Conservation (phyloP, 2,888 invertebrate genomes). For the Scaptodrosophila latifasciaeformis region DNA sequence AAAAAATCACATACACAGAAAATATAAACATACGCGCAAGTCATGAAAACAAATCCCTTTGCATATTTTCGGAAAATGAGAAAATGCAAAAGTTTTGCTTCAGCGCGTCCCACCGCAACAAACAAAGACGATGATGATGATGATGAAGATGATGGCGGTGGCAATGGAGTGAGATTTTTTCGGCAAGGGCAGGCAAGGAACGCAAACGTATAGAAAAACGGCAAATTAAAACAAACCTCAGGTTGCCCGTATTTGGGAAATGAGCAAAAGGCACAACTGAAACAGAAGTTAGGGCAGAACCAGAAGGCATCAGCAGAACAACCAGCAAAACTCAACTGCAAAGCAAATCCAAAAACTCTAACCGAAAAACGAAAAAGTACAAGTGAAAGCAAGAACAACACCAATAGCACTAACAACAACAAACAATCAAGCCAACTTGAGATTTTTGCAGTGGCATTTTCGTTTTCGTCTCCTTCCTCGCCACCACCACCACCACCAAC, state of each 20-base stretch:
- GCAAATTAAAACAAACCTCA: conserved; percentile 69
- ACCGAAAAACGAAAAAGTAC: neutral
- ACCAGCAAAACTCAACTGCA: conserved; percentile 13
- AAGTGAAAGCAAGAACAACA: conserved; percentile 2
- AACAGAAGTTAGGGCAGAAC: too few species aligned
- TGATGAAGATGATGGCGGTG: conserved; percentile 16
- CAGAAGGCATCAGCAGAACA: too few species aligned
- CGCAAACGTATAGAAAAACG: conserved; percentile 48
- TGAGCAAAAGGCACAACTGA: conserved; percentile 44
- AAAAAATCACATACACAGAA: too few species aligned
- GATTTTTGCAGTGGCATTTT: conserved; percentile 25
- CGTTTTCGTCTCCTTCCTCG: neutral
- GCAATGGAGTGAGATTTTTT: too few species aligned
- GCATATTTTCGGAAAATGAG: conserved; percentile 69
- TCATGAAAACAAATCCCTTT: conserved; percentile 69
- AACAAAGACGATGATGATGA: conserved; percentile 35
- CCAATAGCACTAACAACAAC: conserved; percentile 16
- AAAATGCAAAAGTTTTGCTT: conserved; percentile 66
- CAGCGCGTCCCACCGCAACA: conserved; percentile 24
- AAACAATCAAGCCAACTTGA: conserved; percentile 32
- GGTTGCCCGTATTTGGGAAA: conserved; percentile 66
- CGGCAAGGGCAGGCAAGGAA: neutral
- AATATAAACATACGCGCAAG: conserved; percentile 56
- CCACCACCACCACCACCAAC: neutral
- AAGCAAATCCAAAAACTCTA: conserved; percentile 5